Evolutionary conservation across 2,888 invertebrate species (phyloP), one percentile per base, ranked within the genome.

Genomic region (Drosophila tripunctata): DNA sequence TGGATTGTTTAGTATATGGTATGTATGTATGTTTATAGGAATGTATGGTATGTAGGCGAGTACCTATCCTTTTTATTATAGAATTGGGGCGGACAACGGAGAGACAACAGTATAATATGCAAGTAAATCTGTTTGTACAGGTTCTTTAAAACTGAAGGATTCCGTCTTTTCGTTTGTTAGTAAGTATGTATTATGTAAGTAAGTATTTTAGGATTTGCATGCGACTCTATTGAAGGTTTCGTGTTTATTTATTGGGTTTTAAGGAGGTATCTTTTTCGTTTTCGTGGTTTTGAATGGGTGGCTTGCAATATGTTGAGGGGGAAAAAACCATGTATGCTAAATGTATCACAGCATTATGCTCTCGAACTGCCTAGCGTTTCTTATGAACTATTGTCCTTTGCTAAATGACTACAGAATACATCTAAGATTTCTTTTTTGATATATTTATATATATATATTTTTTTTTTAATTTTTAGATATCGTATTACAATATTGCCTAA

Each of bases 271-370:
- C 17, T 50, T 12, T 14, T 12, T 21, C 31, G n/a, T n/a, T n/a
- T n/a, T n/a, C n/a, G n/a, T n/a, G n/a, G n/a, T n/a, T n/a, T n/a
- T 27, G 27, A n/a, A 35, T 22, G 35, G 27, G 8, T 35, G 22
- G 35, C 51, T 60, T 56, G 57, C 56, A 65, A 60, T 44, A 55
- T 50, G 48, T 48, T 65, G 66, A 63, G 67, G 67, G 64, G 50
- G 51, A 60, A 43, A 56, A 40, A 33, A 24, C 71, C 69, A 60
- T 75, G 69, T 83, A 72, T 80, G 86, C 88, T 88, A 82, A 87
- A 87, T 88, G 88, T 88, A 89, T 88, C 89, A 89, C 88, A 88
- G 89, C 89, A 84, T 79, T 82, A 84, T 88, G 82, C 83, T 77
- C 82, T 76, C 75, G 86, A 80, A 86, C 76, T 83, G 77, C 81